A percentile compares a stretch with the other conserved stretches of the same genome.
phyloP scores from a whole-genome alignment of 2,888 invertebrate species.

The Acheta domesticus region DNA sequence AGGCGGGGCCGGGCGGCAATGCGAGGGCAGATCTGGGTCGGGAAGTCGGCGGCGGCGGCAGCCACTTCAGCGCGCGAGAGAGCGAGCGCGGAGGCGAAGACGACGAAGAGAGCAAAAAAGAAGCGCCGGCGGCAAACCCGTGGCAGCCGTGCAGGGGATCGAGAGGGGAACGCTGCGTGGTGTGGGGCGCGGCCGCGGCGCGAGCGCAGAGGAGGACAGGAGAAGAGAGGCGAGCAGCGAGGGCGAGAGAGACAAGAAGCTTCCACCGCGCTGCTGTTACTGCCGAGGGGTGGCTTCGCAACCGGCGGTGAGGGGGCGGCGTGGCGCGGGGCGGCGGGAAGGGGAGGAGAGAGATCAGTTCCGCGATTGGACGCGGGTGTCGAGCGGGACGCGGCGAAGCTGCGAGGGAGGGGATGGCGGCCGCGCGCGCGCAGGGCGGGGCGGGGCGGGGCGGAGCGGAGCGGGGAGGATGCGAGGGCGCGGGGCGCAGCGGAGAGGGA shows the following conservation, averaged over 20 bases:
- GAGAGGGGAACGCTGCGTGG: background rate
- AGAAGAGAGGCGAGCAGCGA: too few relatives aligned
- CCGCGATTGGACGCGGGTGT: constrained; percentile 4
- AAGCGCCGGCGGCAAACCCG: background rate
- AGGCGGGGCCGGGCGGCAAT: too few relatives aligned
- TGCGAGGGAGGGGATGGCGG: constrained; percentile 34
- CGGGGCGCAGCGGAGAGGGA: constrained; percentile 29
- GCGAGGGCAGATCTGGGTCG: constrained; percentile 18
- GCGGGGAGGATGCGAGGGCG: constrained; percentile 12
- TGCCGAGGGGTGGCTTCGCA: background rate
- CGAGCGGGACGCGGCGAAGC: background rate
- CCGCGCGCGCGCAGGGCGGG: background rate
- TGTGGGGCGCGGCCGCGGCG: background rate
- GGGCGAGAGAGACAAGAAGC: background rate
- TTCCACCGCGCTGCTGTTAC: background rate
- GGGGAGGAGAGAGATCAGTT: constrained; percentile 9
- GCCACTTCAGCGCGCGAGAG: background rate
- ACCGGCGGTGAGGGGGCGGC: background rate
- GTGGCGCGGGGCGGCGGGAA: background rate
- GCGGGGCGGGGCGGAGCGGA: constrained; percentile 32
- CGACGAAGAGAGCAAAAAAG: background rate
- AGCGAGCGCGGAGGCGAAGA: background rate
- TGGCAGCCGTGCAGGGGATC: background rate
- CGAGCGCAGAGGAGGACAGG: background rate
- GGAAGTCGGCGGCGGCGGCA: background rate